Conservation (phyloP, 2,888 invertebrate species). For the Troilus luridus region DNA sequence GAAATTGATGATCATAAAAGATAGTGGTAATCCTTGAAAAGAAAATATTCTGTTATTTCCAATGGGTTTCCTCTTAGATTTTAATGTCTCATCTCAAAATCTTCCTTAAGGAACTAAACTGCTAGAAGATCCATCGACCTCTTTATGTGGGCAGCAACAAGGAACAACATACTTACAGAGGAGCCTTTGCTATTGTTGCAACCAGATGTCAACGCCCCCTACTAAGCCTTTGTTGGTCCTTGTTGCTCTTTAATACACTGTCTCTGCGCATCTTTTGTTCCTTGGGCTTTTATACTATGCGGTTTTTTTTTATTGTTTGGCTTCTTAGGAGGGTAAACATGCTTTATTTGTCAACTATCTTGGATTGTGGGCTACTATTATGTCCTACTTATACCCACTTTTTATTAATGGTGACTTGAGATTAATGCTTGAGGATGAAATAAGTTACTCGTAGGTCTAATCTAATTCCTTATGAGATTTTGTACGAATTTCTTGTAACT, state of each 20-base stretch:
- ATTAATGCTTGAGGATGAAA: too few species aligned
- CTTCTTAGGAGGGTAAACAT: not conserved
- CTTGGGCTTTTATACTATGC: not conserved
- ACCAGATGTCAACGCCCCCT: conserved; percentile 35
- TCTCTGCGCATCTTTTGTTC: conserved; percentile 28
- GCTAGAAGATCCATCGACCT: not conserved
- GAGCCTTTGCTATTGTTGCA: conserved; percentile 11
- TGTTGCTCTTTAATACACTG: conserved; percentile 33
- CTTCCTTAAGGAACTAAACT: not conserved
- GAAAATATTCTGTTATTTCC: too few species aligned
- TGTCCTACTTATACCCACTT: not conserved
- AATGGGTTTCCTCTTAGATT: too few species aligned
- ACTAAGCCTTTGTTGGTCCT: not conserved
- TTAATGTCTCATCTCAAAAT: not conserved
- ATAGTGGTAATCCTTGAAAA: too few species aligned
- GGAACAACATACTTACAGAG: conserved; percentile 28
- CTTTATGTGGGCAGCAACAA: not conserved
- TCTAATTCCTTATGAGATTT: too few species aligned
- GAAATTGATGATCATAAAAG: not conserved
- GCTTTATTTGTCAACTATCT: not conserved
- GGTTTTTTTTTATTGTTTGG: conserved; percentile 1
- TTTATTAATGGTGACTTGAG: too few species aligned
- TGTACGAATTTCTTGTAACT: too few species aligned
- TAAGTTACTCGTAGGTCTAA: too few species aligned
- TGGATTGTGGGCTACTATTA: not conserved